A percentile compares a stretch with the other conserved stretches of the same genome.
These are phyloP conservation scores for Cheilosia grossa DNA, from an alignment of 2,888 invertebrate species.

Conservation along the genomic window DNA sequence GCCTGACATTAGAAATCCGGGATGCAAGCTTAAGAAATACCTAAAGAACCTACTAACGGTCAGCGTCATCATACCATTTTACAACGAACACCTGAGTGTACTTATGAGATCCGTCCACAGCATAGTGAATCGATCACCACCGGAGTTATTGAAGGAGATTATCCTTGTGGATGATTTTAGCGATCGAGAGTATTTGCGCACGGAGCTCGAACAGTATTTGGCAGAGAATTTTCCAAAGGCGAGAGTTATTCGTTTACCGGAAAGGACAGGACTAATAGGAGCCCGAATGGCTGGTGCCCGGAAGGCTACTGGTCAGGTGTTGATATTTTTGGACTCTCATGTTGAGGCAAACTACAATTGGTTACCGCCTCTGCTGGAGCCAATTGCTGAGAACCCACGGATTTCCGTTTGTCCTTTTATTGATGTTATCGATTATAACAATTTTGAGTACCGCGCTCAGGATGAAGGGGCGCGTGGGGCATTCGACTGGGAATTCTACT, in stretches of 20 bases:
- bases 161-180: constrained; percentile 95
- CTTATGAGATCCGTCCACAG: constrained; percentile 91
- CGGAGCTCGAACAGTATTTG: constrained; percentile 90
- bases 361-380: constrained; percentile 95
- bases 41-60: constrained; percentile 86
- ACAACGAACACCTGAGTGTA: constrained; percentile 96
- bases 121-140: constrained; percentile 92
- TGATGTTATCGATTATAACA: constrained; percentile 96
- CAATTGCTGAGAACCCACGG: constrained; percentile 92
- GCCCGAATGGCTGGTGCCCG: constrained; percentile 94
- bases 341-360: constrained; percentile 96
- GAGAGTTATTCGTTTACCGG: constrained; percentile 88
- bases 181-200: constrained; percentile 89
- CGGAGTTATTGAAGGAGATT: constrained; percentile 92
- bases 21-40: constrained; percentile 80
- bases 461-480: constrained; percentile 97
- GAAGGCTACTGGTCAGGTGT: constrained; percentile 89
- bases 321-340: constrained; percentile 96
- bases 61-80: constrained; percentile 96
- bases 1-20: constrained; percentile 90
- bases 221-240: constrained; percentile 89
- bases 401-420: constrained; percentile 98
- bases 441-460: constrained; percentile 96
- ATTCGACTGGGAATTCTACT: constrained; percentile 99
- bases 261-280: constrained; percentile 93